Evolutionary conservation across 2,888 invertebrate species (phyloP).

Genomic region (Endomychus coccineus): DNA sequence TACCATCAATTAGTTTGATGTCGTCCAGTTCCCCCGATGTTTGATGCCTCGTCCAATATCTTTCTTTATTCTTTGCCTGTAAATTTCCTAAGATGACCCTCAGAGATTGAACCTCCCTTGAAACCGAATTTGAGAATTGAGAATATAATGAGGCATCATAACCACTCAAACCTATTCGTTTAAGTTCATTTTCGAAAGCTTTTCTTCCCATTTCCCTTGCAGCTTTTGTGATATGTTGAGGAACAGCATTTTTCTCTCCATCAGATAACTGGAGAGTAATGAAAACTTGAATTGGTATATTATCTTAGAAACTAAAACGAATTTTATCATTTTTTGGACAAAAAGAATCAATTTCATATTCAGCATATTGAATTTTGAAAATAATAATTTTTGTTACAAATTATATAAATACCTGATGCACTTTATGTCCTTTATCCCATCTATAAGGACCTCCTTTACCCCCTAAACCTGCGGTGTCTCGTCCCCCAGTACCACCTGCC

Average conservation of each 20-base stretch:
- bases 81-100: constrained; percentile 78
- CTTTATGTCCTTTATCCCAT: constrained; percentile 86
- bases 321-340: no score
- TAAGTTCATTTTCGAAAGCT: constrained; percentile 77
- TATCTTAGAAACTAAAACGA: no score
- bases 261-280: constrained; percentile 60
- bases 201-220: constrained; percentile 90
- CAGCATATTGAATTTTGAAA: no score
- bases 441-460: constrained; percentile 95
- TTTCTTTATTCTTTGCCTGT: constrained; percentile 89
- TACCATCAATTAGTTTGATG: constrained; percentile 87
- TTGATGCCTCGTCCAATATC: constrained; percentile 91
- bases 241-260: constrained; percentile 82
- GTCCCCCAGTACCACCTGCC: constrained; percentile 91
- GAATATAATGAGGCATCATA: constrained; percentile 85
- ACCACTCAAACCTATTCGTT: constrained; percentile 91
- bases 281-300: not conserved
- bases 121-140: constrained; percentile 69
- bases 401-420: constrained; percentile 82
- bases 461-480: constrained; percentile 92
- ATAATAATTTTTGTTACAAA: no score
- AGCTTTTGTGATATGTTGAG: constrained; percentile 80
- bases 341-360: no score
- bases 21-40: constrained; percentile 94
- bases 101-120: constrained; percentile 76